Evolutionary conservation across 2,113 vertebrate species (phyloP), one percentile per base, ranked within the genome.

Genomic region (Gallinago media): DNA sequence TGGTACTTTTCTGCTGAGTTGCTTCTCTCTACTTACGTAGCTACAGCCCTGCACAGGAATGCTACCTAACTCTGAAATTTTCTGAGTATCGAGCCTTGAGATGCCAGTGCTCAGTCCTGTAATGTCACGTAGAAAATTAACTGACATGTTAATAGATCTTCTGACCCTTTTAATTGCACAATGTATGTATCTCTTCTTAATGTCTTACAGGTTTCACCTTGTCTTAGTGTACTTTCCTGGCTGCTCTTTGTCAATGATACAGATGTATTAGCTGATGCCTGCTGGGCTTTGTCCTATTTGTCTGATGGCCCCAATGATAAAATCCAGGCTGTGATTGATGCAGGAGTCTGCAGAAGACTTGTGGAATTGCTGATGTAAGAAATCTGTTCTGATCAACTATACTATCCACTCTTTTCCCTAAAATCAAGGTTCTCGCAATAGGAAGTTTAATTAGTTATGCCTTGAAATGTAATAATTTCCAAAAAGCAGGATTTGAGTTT

Each of bases 281-380:
- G 99, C 97, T 99, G 99, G 99, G 99, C 99, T 4, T 98, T 99
- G 32, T 99, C 99, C 12, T 99, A 99, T 97, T 97, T 99, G 77
- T 99, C 99, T 52, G 99, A 99, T 89, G 99, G 99, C 54, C 99
- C 99, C 80, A 99, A 99, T 92, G 99, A 99, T 97, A 99, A 99
- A 98, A 99, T 99, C 97, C 99, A 99, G 97, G 99, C 99, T 62
- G 99, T 99, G 87, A 99, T 99, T 81, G 99, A 99, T 97, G 99
- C 99, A 11, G 99, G 99, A 96, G 99, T 99, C 62, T 99, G 99
- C 97, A 98, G 99, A 95, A 99, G 99, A 97, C 98, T 99, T 91
- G 99, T 99, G 96, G 99, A 99, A 89, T 95, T 99, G 77, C 98
- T 99, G 52, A 99, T 99, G 99, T 99, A 98, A 99, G 99, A 87